A percentile compares a stretch with the other conserved stretches of the same genome.
phyloP scores from a whole-genome alignment of 2,113 vertebrate genomes.

The Cephalophus harveyi region DNA sequence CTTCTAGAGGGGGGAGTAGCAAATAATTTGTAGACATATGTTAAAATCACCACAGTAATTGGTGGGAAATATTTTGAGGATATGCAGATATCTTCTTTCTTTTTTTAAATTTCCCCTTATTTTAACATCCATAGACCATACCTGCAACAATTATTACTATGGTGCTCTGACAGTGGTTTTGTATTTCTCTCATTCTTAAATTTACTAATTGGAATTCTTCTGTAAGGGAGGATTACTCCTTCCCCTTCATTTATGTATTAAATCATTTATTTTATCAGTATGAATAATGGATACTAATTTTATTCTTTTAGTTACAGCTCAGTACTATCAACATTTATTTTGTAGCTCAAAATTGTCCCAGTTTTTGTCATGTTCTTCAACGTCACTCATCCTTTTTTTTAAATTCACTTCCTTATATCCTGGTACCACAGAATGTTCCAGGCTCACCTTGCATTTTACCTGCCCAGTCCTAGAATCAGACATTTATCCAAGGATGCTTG shows the following conservation, averaged over 20 bases:
- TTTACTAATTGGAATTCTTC: neutral
- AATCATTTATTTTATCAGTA: neutral
- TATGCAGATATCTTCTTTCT: neutral
- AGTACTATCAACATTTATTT: neutral
- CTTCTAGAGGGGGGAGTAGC: neutral
- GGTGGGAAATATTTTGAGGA: neutral
- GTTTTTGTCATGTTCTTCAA: neutral
- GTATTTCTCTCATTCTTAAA: neutral
- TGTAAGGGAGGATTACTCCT: neutral
- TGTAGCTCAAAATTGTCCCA: neutral
- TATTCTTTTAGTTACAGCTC: neutral
- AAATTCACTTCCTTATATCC: neutral
- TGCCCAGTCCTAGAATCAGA: neutral
- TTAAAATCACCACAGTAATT: neutral
- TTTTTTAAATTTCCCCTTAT: neutral
- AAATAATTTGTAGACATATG: neutral
- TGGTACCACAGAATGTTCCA: neutral
- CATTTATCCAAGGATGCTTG: neutral
- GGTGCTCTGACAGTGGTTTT: neutral
- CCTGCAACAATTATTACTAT: neutral
- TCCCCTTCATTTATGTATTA: neutral
- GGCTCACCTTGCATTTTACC: neutral
- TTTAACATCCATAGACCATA: neutral
- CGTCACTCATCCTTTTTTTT: rapidly evolving
- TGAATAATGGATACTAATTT: neutral